Evolutionary conservation across 2,888 invertebrate species (phyloP), one percentile per base, ranked within the genome.

Genomic region (Cecidostiba fungosa): DNA sequence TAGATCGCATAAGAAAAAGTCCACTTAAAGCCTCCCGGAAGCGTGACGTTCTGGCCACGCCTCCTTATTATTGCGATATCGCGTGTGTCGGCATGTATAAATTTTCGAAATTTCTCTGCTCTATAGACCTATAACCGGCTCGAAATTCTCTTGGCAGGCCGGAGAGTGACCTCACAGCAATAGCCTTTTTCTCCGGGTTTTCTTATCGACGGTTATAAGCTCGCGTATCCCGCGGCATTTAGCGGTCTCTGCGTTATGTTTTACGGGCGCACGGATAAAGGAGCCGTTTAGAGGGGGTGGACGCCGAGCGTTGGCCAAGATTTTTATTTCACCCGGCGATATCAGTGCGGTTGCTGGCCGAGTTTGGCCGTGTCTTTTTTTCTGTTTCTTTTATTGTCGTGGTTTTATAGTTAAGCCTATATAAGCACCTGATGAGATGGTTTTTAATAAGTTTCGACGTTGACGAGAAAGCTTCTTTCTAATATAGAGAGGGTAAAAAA

Each of bases 21-120:
- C 29, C 16, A 32, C 23, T 50, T 43, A 36, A 59, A 19, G 8
- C 43, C 5, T 14, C 14, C 12, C 29, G 47, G 19, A 74, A 74
- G 47, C 12, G 3, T 14, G 10, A 32, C 10, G 39, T 47, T 6
- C 69, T 23, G 29, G 29, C 4, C 19, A 36, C 76, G 66, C 36
- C 66, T 23, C 73, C 29, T 69, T 82, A 50, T 70, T 82, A 70
- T 77, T 50, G 32, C 32, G 26, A 26, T 36, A 77, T 77, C 54
- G 54, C 54, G 69, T 77, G 69, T 77, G 76, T 54, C 62, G 32
- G 32, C 5, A 12, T 47, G 39, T 50, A 74, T 76, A 62, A 62
- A 47, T 62, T 74, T 76, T 50, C 43, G 62, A 66, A 82, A 66
- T 82, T 32, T 74, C 12, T 50, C 16, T 32, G n/a, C 66, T n/a